These are phyloP conservation scores for Hermetia illucens DNA, from an alignment of 1,140 invertebrate species.

Conservation along the genomic window DNA sequence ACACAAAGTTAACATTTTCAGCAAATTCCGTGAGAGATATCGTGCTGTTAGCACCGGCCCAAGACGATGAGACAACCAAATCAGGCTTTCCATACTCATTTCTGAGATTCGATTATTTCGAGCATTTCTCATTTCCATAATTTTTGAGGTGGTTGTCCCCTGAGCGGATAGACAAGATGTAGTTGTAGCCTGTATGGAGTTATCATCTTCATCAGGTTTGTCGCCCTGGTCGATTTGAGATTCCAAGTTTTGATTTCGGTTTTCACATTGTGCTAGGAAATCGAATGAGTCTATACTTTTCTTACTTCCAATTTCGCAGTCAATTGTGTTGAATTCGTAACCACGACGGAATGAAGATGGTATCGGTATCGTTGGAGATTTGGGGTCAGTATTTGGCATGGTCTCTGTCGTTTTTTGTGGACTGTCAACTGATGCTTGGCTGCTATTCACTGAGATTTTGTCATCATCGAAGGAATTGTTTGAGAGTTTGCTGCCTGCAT, in stretches of 20 bases:
- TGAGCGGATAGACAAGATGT: no score
- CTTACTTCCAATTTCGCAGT: constrained; percentile 43
- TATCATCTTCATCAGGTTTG: no score
- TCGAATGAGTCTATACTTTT: constrained; percentile 33
- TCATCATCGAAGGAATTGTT: constrained; percentile 14
- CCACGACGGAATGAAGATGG: constrained; percentile 30
- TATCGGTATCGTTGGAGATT: constrained; percentile 45
- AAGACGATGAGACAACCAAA: constrained; percentile 85
- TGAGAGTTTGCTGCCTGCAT: constrained; percentile 16
- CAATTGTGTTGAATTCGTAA: constrained; percentile 40
- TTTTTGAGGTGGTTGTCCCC: constrained; percentile 22
- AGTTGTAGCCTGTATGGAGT: no score
- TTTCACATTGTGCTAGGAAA: constrained; percentile 17
- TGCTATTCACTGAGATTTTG: constrained; percentile 18
- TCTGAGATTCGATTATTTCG: constrained; percentile 56
- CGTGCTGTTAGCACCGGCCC: constrained; percentile 87
- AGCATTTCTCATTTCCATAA: constrained; percentile 26
- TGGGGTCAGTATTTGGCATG: constrained; percentile 18
- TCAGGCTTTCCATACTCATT: constrained; percentile 78
- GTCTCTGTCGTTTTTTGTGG: constrained; percentile 11
- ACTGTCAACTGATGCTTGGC: constrained; percentile 14
- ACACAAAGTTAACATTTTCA: constrained; percentile 87
- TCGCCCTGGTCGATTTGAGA: constrained; percentile 3
- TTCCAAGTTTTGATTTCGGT: constrained; percentile 4
- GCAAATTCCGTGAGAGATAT: constrained; percentile 77